Base-by-base conservation (phyloP, 2,113 vertebrate species). In the Pachypanchax playfairii region DNA sequence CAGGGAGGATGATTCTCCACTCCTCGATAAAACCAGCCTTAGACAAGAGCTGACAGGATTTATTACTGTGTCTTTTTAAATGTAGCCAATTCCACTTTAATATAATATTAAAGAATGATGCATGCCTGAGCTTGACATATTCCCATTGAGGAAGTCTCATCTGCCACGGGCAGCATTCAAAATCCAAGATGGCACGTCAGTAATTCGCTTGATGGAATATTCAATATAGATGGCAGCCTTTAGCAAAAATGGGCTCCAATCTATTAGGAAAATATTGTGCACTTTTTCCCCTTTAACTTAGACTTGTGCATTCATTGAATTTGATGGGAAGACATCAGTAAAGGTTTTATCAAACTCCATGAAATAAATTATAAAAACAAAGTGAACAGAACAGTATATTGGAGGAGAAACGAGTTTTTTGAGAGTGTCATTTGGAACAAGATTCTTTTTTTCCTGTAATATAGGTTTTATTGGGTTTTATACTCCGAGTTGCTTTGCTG, bases 61-160 rank as follows among this genome's bases (percentile, higher is more conserved):
- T 88, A 92, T 91, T 31, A 66, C 67, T 4, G 14, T 65, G 87
- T 87, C 90, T 82, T 58, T 86, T 90, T 91, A 84, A 92, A 90
- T 87, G 82, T 83, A 88, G 89, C 90, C 90, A 90, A 92, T 92
- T 89, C 82, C 88, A 65, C 87, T 88, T 87, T 89, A 92, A 91
- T 91, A 83, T 46, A 71, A 88, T 91, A 91, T 91, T 90, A 90
- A 85, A 91, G 87, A 85, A 89, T 90, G 90, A 93, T 90, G 86
- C 84, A 89, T 91, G 86, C 60, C 78, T 44, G 55, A 26, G 75
- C 71, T 55, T 56, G 44, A 62, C 31, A 67, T 21, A 69, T 50
- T 78, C 79, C 75, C 62, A 38, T 39, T 42, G 54, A 69, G 75
- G 64, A 63, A 65, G 51, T 47, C 59, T 62, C 56, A 25, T 72